Percentiles rank a stretch among this genome's conserved stretches.
These are phyloP conservation scores for Diuraphis noxia DNA, from an alignment of 1,140 invertebrate species.

Conservation along the genomic window DNA sequence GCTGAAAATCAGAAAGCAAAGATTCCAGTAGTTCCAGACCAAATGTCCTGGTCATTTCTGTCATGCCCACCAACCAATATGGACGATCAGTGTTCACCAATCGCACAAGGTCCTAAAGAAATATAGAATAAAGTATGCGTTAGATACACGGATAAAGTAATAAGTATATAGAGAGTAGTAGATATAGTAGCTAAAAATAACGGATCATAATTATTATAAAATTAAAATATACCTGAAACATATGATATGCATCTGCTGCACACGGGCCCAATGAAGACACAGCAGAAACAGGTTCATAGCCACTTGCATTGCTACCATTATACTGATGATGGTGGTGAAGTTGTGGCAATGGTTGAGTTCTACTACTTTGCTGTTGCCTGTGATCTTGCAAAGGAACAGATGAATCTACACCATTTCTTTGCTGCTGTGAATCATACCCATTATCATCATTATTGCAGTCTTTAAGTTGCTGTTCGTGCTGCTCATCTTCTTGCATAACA, in stretches of 20 bases:
- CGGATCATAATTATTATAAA: neutral
- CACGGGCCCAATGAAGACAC: conserved; percentile 71
- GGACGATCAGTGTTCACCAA: conserved; percentile 95
- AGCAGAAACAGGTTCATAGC: neutral
- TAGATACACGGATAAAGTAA: neutral
- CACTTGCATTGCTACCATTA: neutral
- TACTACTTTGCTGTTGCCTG: neutral
- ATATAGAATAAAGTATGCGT: conserved; percentile 55
- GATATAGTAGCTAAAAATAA: too few species aligned
- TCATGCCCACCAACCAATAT: conserved; percentile 91
- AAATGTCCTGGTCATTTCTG: conserved; percentile 96
- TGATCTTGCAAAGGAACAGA: neutral
- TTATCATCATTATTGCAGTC: conserved; percentile 32
- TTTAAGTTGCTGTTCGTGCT: conserved; percentile 57
- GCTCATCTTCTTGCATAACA: conserved; percentile 76
- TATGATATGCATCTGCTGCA: conserved; percentile 91
- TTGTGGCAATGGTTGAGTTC: neutral
- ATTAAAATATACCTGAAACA: conserved; percentile 77
- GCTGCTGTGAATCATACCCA: conserved; percentile 28
- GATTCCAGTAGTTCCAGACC: conserved; percentile 93
- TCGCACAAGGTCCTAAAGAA: conserved; percentile 85
- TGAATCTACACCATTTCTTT: neutral
- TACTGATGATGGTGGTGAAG: neutral
- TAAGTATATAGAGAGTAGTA: too few species aligned
- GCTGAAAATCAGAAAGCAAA: conserved; percentile 86